A percentile compares a stretch with the other conserved stretches of the same genome.
Evolutionary conservation across 2,113 vertebrate genomes (phyloP).

Genomic region (Calyptomena viridis): DNA sequence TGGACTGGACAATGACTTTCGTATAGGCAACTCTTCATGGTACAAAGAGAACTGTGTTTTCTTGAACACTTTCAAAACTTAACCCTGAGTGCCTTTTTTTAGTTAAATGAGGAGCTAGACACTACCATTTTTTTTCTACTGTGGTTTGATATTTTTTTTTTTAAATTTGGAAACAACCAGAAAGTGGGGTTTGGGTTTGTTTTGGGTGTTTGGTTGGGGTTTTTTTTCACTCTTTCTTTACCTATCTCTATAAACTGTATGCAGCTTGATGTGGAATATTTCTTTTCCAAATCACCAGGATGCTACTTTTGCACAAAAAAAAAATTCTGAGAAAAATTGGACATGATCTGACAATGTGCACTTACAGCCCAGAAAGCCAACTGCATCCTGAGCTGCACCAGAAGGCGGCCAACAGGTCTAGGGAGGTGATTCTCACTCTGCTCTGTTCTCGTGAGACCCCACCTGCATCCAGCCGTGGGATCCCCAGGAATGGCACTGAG

Average conservation of each 20-base stretch:
- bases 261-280: not conserved
- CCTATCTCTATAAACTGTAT: not conserved
- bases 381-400: not conserved
- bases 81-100: not conserved
- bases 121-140: not conserved
- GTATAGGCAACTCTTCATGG: not conserved
- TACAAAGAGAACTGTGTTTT: not conserved
- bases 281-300: not conserved
- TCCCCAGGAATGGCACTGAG: not conserved
- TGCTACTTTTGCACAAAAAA: not conserved
- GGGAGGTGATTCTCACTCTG: not conserved
- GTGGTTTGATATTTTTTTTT: not conserved
- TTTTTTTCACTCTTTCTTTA: not conserved
- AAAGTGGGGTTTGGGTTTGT: rapidly evolving
- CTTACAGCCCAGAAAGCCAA: not conserved
- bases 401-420: not conserved
- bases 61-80: not conserved
- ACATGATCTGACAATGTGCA: rapidly evolving
- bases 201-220: not conserved
- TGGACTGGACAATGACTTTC: not conserved
- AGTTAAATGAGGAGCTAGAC: not conserved
- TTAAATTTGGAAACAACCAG: not conserved
- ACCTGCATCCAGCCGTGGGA: not conserved
- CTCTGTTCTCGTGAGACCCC: not conserved
- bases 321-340: not conserved